Base-by-base conservation (phyloP, 2,888 invertebrate species). In the Catocala sponsa region DNA sequence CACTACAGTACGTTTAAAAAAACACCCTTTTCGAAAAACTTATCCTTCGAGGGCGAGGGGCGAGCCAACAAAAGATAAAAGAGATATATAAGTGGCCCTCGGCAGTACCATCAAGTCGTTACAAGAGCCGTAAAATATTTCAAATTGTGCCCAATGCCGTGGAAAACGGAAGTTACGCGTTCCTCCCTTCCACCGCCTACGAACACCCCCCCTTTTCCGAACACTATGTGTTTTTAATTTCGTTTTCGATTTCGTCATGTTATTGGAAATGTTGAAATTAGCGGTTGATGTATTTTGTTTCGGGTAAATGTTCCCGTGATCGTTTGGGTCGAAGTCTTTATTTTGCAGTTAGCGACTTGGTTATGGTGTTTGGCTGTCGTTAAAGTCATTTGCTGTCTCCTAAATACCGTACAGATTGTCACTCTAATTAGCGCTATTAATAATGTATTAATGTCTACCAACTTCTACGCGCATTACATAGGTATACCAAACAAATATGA, bases 11-110 rank as follows among this genome's bases (percentile, higher is more conserved):
- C 74, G 78, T 74, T 82, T 82, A 84, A 90, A 92, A 91, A 90
- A 88, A 85, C 82, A 81, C 83, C 82, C 85, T 83, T 79, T 72
- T 79, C 73, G 76, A 78, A 81, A 88, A 87, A 84, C 80, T 88
- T 87, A 89, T 86, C 87, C 67, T 65, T 69, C 67, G 83, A 89
- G 91, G 91, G 90, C 88, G 81, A 87, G 87, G 90, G 92, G 86
- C 86, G 85, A 88, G 88, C 88, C 83, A 88, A 89, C 90, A 90
- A 91, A 90, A 94, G 93, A 94, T 94, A 94, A 94, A 94, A 92
- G 92, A 90, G 92, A 94, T 92, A 93, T 94, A 93, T 92, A 93
- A 94, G 94, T 94, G 91, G 93, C 92, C 92, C 92, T 92, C 90
- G 87, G 90, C 91, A 90, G 88, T 86, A 89, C 92, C 92, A 94